Percentiles rank a stretch among this genome's conserved stretches.
Evolutionary conservation across 2,888 invertebrate species (phyloP).

Genomic region (Lasius fuliginosus): DNA sequence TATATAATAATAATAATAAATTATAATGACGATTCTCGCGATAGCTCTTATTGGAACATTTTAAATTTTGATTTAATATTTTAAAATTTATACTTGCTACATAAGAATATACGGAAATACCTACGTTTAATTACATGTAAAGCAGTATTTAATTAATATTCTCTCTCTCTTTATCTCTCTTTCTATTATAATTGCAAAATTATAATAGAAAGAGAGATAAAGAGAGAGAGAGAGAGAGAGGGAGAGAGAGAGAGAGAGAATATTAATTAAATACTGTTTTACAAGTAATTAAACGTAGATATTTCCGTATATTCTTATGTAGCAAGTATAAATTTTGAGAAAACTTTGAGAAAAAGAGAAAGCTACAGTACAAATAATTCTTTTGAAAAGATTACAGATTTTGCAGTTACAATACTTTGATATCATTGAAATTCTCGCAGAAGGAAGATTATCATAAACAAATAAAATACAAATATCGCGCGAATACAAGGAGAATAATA

Average conservation of each 20-base stretch:
- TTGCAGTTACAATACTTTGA: background rate
- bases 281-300: background rate
- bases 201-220: background rate
- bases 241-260: no score
- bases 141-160: background rate
- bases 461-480: background rate
- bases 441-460: background rate
- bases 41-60: background rate
- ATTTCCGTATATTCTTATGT: conserved; percentile 5
- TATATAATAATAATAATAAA: background rate
- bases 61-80: background rate
- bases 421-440: background rate
- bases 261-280: background rate
- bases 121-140: background rate
- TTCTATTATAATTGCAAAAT: background rate
- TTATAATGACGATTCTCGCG: conserved; percentile 9
- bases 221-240: no score
- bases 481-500: background rate
- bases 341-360: background rate
- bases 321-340: conserved; percentile 3
- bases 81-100: background rate
- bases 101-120: conserved; percentile 1
- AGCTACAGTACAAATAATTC: background rate
- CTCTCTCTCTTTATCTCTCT: background rate
- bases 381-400: background rate